Base-by-base conservation (phyloP, 1,140 invertebrate species). In the Drosophila ohnishii region DNA sequence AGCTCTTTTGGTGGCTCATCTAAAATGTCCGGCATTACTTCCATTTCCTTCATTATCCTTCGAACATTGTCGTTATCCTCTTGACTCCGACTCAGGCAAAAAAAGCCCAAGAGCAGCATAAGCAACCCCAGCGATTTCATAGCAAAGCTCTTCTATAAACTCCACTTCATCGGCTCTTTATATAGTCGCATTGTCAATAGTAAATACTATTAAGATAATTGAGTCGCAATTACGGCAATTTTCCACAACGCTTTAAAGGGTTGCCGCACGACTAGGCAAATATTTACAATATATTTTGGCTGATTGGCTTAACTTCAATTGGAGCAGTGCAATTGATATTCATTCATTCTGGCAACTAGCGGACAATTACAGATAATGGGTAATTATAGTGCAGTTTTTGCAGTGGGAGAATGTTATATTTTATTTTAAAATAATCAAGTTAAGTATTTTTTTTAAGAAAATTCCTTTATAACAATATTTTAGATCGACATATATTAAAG, bases 1-100 rank as follows among this genome's bases (percentile, higher is more conserved):
- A 82, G 47, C 11, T 28, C 70, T 22, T 48, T 59, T 1, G 95
- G 95, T 58, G 92, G 92, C 88, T 95, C 93, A 78, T 95, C 95
- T 2, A 96, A 94, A 72, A 95, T 93, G 2, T 94, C 95, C 0
- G 94, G 94, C 73, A 95, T 94, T 65, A 95, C 91, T 66, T 93
- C 94, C 83, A 86, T n/a, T 32, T 86, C 84, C 76, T 67, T 76
- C 75, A 88, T 73, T 37, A 87, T 63, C n/a, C 67, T 55, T 2
- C 56, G 40, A 8, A 87, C 75, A 65, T 73, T 75, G 3, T 87
- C 83, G 5, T 75, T 58, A 22, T 75, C 44, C 22, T 78, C 61
- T 40, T 77, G 64, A 30, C 75, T 30, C 14, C 51, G 34, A 11
- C 37, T 50, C 3, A 40, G 37, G 37, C 48, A 47, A 28, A 76